Base-by-base conservation (phyloP, 2,888 invertebrate genomes). In the Mimas tiliae region DNA sequence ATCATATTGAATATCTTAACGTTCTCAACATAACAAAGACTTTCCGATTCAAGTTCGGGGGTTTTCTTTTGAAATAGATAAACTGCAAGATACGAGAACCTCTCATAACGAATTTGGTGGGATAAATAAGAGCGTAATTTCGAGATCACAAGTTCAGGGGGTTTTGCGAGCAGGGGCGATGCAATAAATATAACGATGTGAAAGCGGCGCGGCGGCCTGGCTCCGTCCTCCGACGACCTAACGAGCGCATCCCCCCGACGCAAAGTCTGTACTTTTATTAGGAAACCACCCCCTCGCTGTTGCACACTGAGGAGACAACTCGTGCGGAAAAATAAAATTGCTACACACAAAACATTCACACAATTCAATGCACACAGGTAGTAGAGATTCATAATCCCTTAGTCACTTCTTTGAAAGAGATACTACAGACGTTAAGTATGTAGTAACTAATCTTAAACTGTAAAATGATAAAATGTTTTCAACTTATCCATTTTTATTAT, bases 251-350 rank as follows among this genome's bases (percentile, higher is more conserved):
- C 78, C 80, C 78, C 74, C 73, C 74, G 77, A 76, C 80, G 78
- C 76, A 77, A 77, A 77, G 76, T 78, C 78, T 83, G 83, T 82
- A 85, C 84, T 88, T 89, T 88, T 88, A 91, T 87, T 84, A 81
- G 85, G 74, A 73, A 67, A 69, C 66, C 81, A 81, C 84, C 84
- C 88, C 88, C 86, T 80, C 75, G 74, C 77, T 74, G 75, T 75
- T 75, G 77, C 70, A 68, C 48, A 38, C 74, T 80, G 75, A 75
- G 80, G 77, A 77, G 83, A 80, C 86, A 86, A 86, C 88, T 90
- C 89, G 79, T 87, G 87, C 88, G 86, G 84, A 84, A 89, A 89
- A 9, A 81, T 78, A 89, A 88, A 89, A 91, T 90, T 88, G 89
- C 85, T 83, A 85, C 82, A 83, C 84, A 84, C 84, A 78, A 74